Percentiles rank a stretch among this genome's conserved stretches.
Conservation (phyloP, 2,113 vertebrate genomes). For the Oophaga pumilio region DNA sequence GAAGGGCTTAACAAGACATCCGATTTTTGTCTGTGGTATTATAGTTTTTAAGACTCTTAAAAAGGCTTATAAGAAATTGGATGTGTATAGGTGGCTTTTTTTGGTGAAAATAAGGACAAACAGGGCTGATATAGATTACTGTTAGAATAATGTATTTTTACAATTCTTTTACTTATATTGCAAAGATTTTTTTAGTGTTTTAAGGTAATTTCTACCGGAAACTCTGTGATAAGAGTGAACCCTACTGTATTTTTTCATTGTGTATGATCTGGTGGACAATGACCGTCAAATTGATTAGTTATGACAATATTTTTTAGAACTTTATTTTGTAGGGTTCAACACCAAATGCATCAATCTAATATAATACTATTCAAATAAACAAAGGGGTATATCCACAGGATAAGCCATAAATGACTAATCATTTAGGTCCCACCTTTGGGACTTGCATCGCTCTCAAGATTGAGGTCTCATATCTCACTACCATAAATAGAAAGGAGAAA, state of each 20-base stretch:
- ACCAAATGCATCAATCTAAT: no score
- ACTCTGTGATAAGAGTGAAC: not conserved
- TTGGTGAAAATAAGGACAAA: not conserved
- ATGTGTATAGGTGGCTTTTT: slow-evolving; percentile 40
- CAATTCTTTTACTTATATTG: not conserved
- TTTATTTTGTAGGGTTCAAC: no score
- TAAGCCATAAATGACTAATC: no score
- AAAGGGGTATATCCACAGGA: no score
- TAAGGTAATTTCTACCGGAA: not conserved
- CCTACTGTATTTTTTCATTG: not conserved
- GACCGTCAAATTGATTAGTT: no score
- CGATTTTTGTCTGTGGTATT: slow-evolving; percentile 46
- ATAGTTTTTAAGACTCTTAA: slow-evolving; percentile 54
- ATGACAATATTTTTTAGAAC: no score
- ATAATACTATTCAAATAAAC: no score
- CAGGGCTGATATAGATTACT: not conserved
- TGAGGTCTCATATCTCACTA: no score
- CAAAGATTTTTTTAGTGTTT: not conserved
- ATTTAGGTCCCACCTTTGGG: no score
- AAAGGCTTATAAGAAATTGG: slow-evolving; percentile 54
- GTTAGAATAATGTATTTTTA: not conserved
- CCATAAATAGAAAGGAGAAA: no score
- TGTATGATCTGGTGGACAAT: not conserved
- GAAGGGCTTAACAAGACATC: slow-evolving; percentile 54
- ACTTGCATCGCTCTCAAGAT: no score